A percentile compares a stretch with the other conserved stretches of the same genome.
Conservation (phyloP, 2,113 vertebrate genomes). For the Gymnobelideus leadbeateri region DNA sequence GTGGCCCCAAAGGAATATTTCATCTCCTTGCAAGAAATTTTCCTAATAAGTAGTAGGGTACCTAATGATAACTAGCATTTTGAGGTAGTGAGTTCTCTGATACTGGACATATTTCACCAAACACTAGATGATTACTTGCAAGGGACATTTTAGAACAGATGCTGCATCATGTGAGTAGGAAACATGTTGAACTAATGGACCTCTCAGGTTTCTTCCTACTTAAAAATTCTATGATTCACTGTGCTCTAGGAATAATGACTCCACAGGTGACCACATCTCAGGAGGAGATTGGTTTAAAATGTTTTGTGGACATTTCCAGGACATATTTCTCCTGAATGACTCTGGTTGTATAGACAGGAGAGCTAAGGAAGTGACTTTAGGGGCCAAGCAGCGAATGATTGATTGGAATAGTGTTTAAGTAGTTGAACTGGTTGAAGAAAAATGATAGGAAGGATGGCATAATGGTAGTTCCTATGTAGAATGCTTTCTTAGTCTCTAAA, state of each 20-base stretch:
- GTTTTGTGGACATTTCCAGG: neutral
- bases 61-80: neutral
- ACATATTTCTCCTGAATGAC: slow-evolving; percentile 8
- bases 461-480: neutral
- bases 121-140: neutral
- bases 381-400: neutral
- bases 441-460: neutral
- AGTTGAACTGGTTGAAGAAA: slow-evolving; percentile 10
- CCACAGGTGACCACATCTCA: neutral
- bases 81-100: neutral
- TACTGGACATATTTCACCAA: neutral
- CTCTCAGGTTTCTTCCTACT: neutral
- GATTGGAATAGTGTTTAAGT: neutral
- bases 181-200: neutral
- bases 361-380: slow-evolving; percentile 6
- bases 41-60: neutral
- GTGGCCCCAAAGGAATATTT: neutral
- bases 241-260: neutral
- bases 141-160: neutral
- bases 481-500: neutral
- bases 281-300: neutral
- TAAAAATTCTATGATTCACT: neutral
- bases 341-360: neutral
- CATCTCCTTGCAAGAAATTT: neutral
- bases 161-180: neutral